Percentiles rank a stretch among this genome's conserved stretches.
phyloP scores from a whole-genome alignment of 2,113 vertebrate genomes.

The Nematolebias whitei region DNA sequence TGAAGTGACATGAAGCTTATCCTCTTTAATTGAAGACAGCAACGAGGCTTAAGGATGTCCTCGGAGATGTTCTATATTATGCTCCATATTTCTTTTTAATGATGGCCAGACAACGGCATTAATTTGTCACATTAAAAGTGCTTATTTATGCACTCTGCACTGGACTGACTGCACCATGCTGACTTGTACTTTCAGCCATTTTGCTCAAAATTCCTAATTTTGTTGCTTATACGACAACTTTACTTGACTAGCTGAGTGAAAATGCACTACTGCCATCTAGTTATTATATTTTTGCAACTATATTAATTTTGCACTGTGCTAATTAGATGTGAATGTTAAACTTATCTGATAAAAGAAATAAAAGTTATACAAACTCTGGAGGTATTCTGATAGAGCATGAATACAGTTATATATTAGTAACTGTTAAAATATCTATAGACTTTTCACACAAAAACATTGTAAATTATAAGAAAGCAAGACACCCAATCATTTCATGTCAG shows the following conservation, averaged over 20 bases:
- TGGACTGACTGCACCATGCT: slow-evolving; percentile 4
- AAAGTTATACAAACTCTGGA: too few species aligned
- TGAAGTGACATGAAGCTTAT: slow-evolving; percentile 25
- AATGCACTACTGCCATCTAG: background rate
- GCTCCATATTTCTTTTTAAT: slow-evolving; percentile 29
- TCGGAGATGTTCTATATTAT: slow-evolving; percentile 14
- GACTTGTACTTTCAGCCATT: slow-evolving; percentile 4
- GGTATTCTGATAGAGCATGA: too few species aligned
- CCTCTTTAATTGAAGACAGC: slow-evolving; percentile 17
- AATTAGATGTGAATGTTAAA: too few species aligned
- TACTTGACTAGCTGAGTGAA: background rate
- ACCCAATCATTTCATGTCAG: too few species aligned
- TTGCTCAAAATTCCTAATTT: background rate
- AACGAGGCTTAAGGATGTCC: slow-evolving; percentile 1
- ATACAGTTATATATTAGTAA: too few species aligned
- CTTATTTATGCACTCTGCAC: slow-evolving; percentile 18
- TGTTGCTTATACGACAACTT: background rate
- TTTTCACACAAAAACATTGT: too few species aligned
- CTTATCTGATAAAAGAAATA: too few species aligned
- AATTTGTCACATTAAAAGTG: slow-evolving; percentile 23
- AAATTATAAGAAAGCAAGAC: too few species aligned
- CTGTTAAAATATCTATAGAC: too few species aligned
- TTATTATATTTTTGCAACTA: background rate
- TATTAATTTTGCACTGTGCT: too few species aligned
- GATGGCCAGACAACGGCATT: slow-evolving; percentile 22